phyloP scores from a whole-genome alignment of 2,113 vertebrate genomes.

The Zapornia atra region DNA sequence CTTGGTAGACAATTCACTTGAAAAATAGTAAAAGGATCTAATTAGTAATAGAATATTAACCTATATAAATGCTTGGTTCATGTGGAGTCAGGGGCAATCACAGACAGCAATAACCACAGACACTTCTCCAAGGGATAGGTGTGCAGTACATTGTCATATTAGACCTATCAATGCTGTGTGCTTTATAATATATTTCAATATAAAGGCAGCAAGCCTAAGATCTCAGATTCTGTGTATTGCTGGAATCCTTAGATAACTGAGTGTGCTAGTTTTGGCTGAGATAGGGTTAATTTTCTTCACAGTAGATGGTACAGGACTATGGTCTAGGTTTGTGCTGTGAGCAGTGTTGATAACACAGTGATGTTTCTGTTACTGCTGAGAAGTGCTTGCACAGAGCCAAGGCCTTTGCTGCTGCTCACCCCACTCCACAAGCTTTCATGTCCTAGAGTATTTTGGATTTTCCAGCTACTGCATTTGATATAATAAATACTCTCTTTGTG shows the following conservation, averaged over 20 bases:
- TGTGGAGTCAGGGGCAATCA: not conserved
- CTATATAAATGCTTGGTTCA: not conserved
- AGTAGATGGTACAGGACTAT: too few species aligned
- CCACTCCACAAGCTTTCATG: not conserved
- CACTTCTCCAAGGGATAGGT: not conserved
- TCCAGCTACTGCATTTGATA: not conserved
- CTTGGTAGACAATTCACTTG: not conserved
- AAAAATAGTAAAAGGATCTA: not conserved
- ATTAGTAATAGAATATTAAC: not conserved
- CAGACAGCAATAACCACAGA: not conserved
- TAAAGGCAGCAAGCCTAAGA: not conserved
- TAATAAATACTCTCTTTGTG: not conserved
- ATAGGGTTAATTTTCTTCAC: too few species aligned
- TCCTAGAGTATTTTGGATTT: not conserved
- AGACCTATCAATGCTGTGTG: not conserved
- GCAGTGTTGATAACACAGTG: too few species aligned
- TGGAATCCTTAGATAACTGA: not conserved
- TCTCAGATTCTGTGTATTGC: not conserved
- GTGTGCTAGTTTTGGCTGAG: too few species aligned
- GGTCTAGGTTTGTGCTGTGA: too few species aligned
- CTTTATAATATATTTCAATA: not conserved
- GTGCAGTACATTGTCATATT: fast-evolving
- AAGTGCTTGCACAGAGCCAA: too few species aligned
- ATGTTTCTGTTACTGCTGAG: too few species aligned
- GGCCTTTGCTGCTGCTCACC: too few species aligned